Conservation (phyloP, 2,888 invertebrate species). For the Caenorhabditis sinica region DNA sequence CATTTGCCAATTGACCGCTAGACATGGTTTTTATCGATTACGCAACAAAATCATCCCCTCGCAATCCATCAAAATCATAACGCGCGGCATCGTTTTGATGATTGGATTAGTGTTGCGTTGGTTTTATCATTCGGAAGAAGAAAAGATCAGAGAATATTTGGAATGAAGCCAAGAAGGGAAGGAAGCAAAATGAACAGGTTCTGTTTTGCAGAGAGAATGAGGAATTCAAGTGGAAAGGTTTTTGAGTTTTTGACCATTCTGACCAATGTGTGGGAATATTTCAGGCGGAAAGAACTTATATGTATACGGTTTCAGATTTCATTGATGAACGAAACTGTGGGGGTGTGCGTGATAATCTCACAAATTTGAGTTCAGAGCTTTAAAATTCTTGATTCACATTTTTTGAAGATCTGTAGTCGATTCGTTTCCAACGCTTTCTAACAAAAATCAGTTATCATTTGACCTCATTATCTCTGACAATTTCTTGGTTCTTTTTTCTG, state of each 20-base stretch:
- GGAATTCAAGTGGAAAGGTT: constrained; percentile 11
- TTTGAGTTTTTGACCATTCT: background rate
- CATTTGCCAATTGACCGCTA: background rate
- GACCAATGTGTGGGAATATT: background rate
- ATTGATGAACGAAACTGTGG: background rate
- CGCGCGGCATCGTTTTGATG: constrained; percentile 22
- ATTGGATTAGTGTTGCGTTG: constrained; percentile 21
- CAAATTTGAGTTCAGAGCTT: too few relatives aligned
- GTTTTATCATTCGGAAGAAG: constrained; percentile 7
- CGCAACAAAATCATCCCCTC: constrained; percentile 22
- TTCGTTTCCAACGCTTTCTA: too few relatives aligned
- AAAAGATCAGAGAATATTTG: constrained; percentile 45
- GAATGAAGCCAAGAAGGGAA: constrained; percentile 27
- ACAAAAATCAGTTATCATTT: too few relatives aligned
- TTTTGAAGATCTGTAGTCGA: too few relatives aligned
- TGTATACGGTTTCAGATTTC: too few relatives aligned
- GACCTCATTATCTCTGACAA: too few relatives aligned
- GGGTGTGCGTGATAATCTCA: too few relatives aligned
- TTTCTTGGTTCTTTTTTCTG: too few relatives aligned
- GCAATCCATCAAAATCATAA: background rate
- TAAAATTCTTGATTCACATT: too few relatives aligned
- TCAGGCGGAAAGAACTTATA: too few relatives aligned
- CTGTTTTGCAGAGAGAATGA: background rate
- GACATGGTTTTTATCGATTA: constrained; percentile 24
- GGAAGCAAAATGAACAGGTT: constrained; percentile 15